Evolutionary conservation across 1,140 invertebrate species (phyloP).

Genomic region (Ips nitidus): DNA sequence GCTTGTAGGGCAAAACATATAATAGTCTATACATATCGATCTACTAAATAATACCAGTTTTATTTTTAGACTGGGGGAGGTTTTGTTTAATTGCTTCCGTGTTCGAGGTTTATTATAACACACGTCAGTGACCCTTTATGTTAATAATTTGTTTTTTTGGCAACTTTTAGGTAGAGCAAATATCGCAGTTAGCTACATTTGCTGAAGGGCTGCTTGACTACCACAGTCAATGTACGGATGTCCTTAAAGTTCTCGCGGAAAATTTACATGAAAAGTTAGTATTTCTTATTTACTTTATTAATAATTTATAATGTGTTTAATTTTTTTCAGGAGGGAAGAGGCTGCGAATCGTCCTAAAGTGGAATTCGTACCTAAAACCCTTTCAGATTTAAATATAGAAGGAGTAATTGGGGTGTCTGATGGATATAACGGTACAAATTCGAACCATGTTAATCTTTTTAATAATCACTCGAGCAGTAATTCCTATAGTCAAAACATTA

Average conservation of each 20-base stretch:
- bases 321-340: conserved; percentile 78
- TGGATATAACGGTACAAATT: conserved; percentile 53
- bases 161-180: conserved; percentile 84
- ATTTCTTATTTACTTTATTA: conserved; percentile 6
- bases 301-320: conserved; percentile 9
- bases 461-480: conserved; percentile 43
- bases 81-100: no score
- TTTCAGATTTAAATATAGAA: conserved; percentile 85
- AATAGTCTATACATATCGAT: no score
- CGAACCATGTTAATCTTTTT: conserved; percentile 24
- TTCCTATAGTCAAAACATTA: conserved; percentile 37
- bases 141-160: no score
- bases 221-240: conserved; percentile 92
- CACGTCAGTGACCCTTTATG: no score
- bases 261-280: conserved; percentile 87
- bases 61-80: no score
- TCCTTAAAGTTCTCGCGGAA: conserved; percentile 81
- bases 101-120: no score
- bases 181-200: conserved; percentile 93
- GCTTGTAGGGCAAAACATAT: no score
- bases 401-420: conserved; percentile 53
- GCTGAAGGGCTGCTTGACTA: conserved; percentile 94
- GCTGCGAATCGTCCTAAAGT: conserved; percentile 83
- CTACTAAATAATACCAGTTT: no score
- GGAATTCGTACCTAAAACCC: conserved; percentile 92